Evolutionary conservation across 2,797 vertebrate species (phyloP), one percentile per base, ranked within the genome.

Genomic region (Hoplostethus atlanticus): DNA sequence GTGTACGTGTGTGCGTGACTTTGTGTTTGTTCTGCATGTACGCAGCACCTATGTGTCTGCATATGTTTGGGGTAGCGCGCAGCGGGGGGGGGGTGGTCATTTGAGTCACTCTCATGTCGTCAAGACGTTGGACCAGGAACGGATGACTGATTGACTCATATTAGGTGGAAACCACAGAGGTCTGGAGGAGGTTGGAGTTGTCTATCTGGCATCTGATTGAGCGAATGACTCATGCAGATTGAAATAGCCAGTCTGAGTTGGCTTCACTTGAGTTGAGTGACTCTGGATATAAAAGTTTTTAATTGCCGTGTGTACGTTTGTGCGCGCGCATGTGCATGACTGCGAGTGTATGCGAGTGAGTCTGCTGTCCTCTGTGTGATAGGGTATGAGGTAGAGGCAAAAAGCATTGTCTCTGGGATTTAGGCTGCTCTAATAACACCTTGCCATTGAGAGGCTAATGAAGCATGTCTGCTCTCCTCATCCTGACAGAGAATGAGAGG

Each of bases 391-490:
- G 59, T 30, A 78, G 58, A 79, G 67, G 64, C 67, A 76, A 72
- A 81, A 83, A 71, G 76, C 79, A 73, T 65, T 54, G 66, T 78
- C 65, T 71, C 77, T 76, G 63, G 73, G 76, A 79, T 88, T 92
- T 87, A 76, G 81, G 81, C 71, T 87, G 77, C 84, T 91, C 86
- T 92, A 92, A 93, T 90, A 93, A 89, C 92, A 94, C 90, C 89
- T 92, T 95, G 93, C 91, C 91, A 93, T 92, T 93, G 91, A 88
- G 89, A 86, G 89, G 76, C 85, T 94, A 95, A 95, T 95, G 93
- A 94, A 93, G 92, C 92, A 85, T 90, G 87, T 90, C 91, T 83
- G 76, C 84, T 78, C 77, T 85, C 84, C 88, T 84, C 78, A 80
- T 85, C 83, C 77, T 90, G 84, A 93, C 85, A 88, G 87, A 88